Conservation (phyloP, 2,113 vertebrate genomes). For the Hylia prasina region DNA sequence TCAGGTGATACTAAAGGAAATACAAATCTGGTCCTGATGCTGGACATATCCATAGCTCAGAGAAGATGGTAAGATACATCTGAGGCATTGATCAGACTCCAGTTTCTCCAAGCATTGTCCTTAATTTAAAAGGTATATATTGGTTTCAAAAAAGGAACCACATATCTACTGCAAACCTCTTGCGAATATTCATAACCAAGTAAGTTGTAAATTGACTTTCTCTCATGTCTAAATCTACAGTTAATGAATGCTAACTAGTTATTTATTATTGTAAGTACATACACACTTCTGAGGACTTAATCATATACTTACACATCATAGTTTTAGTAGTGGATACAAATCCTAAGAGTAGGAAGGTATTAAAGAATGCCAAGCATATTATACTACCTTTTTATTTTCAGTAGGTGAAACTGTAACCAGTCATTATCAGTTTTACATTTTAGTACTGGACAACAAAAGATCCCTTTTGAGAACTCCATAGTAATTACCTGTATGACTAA, state of each 20-base stretch:
- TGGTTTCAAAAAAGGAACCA: neutral
- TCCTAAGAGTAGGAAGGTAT: neutral
- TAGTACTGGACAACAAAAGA: neutral
- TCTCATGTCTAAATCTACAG: neutral
- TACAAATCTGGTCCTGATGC: neutral
- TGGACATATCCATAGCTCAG: neutral
- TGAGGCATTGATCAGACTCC: neutral
- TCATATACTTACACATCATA: neutral
- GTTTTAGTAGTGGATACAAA: neutral
- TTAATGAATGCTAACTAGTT: neutral
- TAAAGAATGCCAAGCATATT: neutral
- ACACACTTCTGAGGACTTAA: neutral
- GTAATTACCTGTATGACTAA: neutral
- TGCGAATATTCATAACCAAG: neutral
- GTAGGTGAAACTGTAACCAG: neutral
- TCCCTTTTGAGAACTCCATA: neutral
- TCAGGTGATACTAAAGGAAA: neutral
- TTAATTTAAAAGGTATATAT: accelerated
- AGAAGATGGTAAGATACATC: neutral
- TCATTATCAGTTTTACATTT: neutral
- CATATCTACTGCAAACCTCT: neutral
- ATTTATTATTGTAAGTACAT: neutral
- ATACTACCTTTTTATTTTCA: neutral
- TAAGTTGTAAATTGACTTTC: neutral
- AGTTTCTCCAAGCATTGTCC: neutral